These are phyloP conservation scores for Latrodectus geometricus DNA, from an alignment of 1,140 invertebrate genomes.

Conservation along the genomic window DNA sequence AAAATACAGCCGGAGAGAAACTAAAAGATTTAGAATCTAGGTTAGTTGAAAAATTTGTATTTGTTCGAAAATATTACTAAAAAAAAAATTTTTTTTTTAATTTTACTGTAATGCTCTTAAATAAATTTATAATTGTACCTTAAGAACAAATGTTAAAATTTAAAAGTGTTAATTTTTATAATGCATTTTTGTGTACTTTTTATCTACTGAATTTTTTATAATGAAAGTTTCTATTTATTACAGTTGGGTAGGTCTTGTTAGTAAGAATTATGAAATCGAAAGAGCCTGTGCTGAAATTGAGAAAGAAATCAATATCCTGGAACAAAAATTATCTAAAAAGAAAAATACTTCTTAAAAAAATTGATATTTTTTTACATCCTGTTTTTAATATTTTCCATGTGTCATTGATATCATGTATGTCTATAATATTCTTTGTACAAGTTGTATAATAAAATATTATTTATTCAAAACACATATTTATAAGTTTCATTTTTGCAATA, in stretches of 20 bases:
- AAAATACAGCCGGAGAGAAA: slow-evolving; percentile 88
- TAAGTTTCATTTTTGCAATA: no score
- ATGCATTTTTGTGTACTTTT: neutral
- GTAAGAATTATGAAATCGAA: slow-evolving; percentile 92
- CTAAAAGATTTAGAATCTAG: slow-evolving; percentile 82
- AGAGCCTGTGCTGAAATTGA: slow-evolving; percentile 73
- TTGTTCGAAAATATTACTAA: neutral
- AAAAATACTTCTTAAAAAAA: neutral
- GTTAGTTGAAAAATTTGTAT: neutral
- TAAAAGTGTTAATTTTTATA: neutral
- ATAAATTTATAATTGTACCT: neutral
- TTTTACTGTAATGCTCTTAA: neutral
- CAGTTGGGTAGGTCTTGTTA: slow-evolving; percentile 91
- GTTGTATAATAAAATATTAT: no score
- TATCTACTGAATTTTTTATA: neutral
- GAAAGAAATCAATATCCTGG: slow-evolving; percentile 68
- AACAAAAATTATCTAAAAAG: slow-evolving; percentile 27
- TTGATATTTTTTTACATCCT: no score
- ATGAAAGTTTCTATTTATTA: slow-evolving; percentile 16
- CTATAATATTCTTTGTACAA: no score
- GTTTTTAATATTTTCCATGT: no score
- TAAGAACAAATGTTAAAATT: neutral
- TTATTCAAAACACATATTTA: no score
- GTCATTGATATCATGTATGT: no score
- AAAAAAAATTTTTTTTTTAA: neutral